Evolutionary conservation across 2,797 vertebrate species (phyloP), one percentile per base, ranked within the genome.

Genomic region (Chromobotia macracanthus): DNA sequence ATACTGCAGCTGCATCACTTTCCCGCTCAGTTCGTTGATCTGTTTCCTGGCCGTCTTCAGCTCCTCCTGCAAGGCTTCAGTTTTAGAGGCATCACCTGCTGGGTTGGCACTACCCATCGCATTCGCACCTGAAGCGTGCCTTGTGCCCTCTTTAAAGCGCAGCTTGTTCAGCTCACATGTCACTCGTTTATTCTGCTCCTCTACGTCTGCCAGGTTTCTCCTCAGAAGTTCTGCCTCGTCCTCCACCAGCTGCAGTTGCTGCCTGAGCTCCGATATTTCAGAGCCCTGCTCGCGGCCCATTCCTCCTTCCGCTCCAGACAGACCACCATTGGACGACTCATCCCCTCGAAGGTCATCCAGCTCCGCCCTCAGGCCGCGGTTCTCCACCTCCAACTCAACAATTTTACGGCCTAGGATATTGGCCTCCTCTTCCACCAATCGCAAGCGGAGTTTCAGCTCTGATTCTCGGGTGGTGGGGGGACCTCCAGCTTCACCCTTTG

Each of bases 1-100:
- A 5, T 99, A 98, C 89, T 99, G 97, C 61, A 99, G 94, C 86
- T 98, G 96, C 97, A 99, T 98, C 50, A 99, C 97, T 92, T 98
- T 98, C 61, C 97, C 97, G 53, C 97, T 98, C 50, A 99, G 92
- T 84, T 99, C 97, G 0, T 99, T 98, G 85, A 99, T 95, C 90
- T 99, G 97, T 82, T 97, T 92, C 55, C 97, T 93, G 0, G 97
- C 95, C 1, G 95, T 93, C 88, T 97, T 98, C 41, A 99, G 91
- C 89, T 99, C 97, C 81, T 99, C 97, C 87, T 97, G 97, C 74
- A 99, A 88, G 0, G 94, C 94, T 85, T 98, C 97, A 0, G 87
- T 92, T 90, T 97, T 97, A 64, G 93, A 94, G 50, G 55, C 94
- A 69, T 97, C 96, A 0, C 82, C 58, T 13, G 92, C 94, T 55